Percentiles rank a stretch among this genome's conserved stretches.
These are phyloP conservation scores for Harpagoxenus sublaevis DNA, from an alignment of 2,888 invertebrate genomes.

Conservation along the genomic window DNA sequence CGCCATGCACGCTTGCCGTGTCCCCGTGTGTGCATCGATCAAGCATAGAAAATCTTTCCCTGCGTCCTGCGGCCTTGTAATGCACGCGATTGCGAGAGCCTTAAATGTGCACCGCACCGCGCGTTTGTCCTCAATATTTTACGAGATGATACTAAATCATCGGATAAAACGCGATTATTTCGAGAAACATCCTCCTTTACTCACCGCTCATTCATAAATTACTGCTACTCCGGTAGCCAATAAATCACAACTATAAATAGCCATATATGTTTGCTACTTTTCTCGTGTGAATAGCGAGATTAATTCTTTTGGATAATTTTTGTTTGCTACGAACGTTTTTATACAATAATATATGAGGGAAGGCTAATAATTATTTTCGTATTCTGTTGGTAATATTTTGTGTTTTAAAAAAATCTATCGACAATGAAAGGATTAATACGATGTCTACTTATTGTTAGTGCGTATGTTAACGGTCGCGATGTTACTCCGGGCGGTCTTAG, in stretches of 20 bases:
- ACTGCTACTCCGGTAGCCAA: constrained; percentile 32
- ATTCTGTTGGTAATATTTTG: not conserved
- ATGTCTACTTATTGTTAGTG: not conserved
- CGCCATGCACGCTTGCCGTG: not conserved
- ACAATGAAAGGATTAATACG: not conserved
- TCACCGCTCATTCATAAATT: constrained; percentile 42
- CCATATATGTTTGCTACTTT: constrained; percentile 11
- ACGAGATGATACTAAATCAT: constrained; percentile 55
- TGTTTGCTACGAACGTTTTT: not conserved
- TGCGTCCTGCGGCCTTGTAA: not conserved
- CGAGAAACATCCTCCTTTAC: constrained; percentile 16
- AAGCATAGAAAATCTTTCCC: constrained; percentile 16
- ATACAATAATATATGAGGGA: not conserved
- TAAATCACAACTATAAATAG: constrained; percentile 42
- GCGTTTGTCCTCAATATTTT: constrained; percentile 46
- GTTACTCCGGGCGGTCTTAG: not conserved
- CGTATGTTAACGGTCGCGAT: constrained; percentile 17
- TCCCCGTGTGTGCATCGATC: constrained; percentile 31
- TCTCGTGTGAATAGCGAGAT: not conserved
- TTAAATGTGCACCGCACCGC: not conserved
- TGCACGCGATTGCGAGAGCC: constrained; percentile 22
- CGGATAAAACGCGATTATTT: constrained; percentile 50
- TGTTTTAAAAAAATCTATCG: not conserved
- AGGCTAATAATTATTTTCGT: not conserved
- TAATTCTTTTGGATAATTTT: constrained; percentile 6